Evolutionary conservation across 2,797 vertebrate species (phyloP).

Genomic region (Pteropus rufus): DNA sequence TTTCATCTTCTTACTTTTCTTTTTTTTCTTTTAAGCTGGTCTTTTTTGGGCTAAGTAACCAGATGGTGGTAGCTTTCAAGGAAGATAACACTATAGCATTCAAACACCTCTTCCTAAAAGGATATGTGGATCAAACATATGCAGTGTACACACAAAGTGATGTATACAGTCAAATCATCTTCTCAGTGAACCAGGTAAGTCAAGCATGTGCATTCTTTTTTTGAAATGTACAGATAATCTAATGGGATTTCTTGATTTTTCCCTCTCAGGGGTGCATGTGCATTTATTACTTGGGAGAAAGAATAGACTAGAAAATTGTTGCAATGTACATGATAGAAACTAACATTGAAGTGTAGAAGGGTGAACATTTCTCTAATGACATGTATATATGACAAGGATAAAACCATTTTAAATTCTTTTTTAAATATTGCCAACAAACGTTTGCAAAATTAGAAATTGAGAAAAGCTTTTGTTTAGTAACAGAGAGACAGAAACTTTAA

Average conservation of each 20-base stretch:
- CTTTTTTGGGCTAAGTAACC: conserved; percentile 95
- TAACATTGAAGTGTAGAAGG: background rate
- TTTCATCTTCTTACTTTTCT: background rate
- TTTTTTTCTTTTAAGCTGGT: conserved; percentile 86
- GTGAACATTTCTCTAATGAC: background rate
- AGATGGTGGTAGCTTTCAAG: conserved; percentile 97
- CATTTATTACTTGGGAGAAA: background rate
- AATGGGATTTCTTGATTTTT: background rate
- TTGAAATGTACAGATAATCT: background rate
- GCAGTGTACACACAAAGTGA: conserved; percentile 91
- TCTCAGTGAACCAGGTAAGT: conserved; percentile 88
- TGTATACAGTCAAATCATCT: conserved; percentile 90
- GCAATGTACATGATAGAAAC: background rate
- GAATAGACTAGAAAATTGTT: background rate
- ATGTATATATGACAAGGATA: background rate
- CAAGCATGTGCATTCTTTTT: background rate
- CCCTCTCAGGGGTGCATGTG: background rate
- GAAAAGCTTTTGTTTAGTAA: conserved; percentile 3
- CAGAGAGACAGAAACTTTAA: background rate
- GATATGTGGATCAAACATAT: conserved; percentile 87
- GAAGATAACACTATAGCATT: conserved; percentile 93
- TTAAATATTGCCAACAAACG: background rate
- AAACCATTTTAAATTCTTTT: background rate
- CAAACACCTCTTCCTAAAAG: conserved; percentile 95
- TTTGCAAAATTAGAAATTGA: conserved; percentile 19